Conservation (phyloP, 2,888 invertebrate species). For the Nemoura dubitans region DNA sequence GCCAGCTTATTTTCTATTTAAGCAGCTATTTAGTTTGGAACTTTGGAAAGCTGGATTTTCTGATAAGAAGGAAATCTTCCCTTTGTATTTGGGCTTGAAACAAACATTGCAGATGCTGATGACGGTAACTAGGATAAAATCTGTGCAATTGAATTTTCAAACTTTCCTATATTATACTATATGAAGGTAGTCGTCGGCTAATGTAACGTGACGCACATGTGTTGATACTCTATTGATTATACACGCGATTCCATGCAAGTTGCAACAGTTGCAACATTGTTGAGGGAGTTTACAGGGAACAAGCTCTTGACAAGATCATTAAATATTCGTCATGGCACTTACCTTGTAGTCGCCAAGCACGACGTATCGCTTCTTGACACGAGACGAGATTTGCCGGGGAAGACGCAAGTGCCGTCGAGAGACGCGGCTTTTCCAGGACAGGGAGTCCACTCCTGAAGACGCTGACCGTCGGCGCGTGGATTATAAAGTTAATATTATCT, state of each 20-base stretch:
- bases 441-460: background rate
- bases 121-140: background rate
- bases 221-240: background rate
- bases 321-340: background rate
- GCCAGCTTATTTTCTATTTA: background rate
- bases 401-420: background rate
- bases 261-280: background rate
- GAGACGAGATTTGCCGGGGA: background rate
- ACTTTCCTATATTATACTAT: background rate
- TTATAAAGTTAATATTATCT: background rate
- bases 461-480: background rate
- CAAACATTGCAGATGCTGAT: background rate
- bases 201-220: too few relatives aligned
- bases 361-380: constrained; percentile 10
- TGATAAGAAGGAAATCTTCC: background rate
- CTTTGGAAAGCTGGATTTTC: background rate
- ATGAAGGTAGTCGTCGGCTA: too few relatives aligned
- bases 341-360: constrained; percentile 16
- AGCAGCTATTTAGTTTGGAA: background rate
- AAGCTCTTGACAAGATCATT: background rate
- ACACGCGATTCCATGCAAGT: background rate
- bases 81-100: background rate
- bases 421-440: background rate
- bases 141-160: background rate
- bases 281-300: background rate